Evolutionary conservation across 2,797 vertebrate species (phyloP), one percentile per base, ranked within the genome.

Genomic region (Philypnodon macrostomus): DNA sequence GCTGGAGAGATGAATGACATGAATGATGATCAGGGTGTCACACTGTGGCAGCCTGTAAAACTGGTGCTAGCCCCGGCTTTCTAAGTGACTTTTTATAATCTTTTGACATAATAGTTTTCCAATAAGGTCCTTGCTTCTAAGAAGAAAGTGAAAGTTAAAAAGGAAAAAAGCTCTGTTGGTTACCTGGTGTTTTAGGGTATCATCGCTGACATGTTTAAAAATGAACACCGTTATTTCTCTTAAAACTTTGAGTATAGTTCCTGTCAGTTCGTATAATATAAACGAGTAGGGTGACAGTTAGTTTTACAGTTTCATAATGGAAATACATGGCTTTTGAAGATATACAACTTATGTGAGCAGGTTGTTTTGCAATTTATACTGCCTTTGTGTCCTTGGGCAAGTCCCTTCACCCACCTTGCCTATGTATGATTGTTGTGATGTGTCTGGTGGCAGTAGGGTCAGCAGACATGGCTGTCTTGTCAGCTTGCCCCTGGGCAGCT

Each of bases 1-100:
- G 31, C 42, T 32, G 34, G 38, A 60, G 65, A 34, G 50, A 58
- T 60, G 57, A 73, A 52, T 45, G 73, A 66, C 53, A 58, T 56
- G 57, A 70, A 68, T 60, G 59, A 61, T 62, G 57, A 73, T 75
- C 67, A 62, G 65, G 69, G 64, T 68, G 75, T 63, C 70, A 61
- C 27, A 49, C 64, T 53, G 36, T 64, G 55, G 44, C 35, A 4
- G 6, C 1, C 4, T 51, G 58, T 66, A 63, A 65, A 58, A 53
- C 61, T 47, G 55, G 48, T 46, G 51, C 38, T 69, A 36, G 29
- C 39, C 38, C 31, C 21, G 21, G 29, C 27, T 52, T 64, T 58
- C 29, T 53, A 11, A 51, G 46, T 52, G 16, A 44, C 30, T 36
- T 51, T 54, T 53, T 64, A 18, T 47, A 15, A 37, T 47, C 18